Base-by-base conservation (phyloP, 2,888 invertebrate genomes). In the Drosophila paramelanica region DNA sequence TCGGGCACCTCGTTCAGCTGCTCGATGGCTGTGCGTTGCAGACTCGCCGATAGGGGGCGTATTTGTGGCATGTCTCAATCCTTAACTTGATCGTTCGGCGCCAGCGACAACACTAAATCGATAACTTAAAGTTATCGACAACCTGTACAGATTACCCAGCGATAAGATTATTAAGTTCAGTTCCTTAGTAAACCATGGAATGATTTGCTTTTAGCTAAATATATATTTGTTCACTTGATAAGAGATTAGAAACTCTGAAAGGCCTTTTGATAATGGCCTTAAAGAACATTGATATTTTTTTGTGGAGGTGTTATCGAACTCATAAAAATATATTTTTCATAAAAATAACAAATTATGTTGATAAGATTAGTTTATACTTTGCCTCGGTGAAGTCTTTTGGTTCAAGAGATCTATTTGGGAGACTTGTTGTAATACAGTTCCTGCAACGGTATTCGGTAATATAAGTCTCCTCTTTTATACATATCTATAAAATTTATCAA, bases 1-100 rank as follows among this genome's bases (percentile, higher is more conserved):
- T 71, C 72, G 0, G 93, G 93, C 73, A 91, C 92, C 86, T 94
- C 94, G 67, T 93, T 91, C 14, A 94, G 74, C 75, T 93, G 93
- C 20, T 90, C 87, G 43, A 88, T 90, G 2, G 94, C 94, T 33
- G 90, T 86, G 62, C 88, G 85, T 69, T 89, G 89, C 11, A 92
- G 67, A 1, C 60, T 71, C 6, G 66, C 71, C 43, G 78, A 41
- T 38, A 92, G 51, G 6, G 90, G 81, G 42, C 91, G 85, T 64
- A 91, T 75, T 52, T 87, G 66, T 8, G 76, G 56, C 83, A 81
- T 82, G 7, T 42, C 11, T 31, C 10, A 8, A 31, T 0, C 31
- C 3, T 2, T 31, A 42, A 46, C 58, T 71, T 45, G 11, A n/a
- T n/a, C 41, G 49, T 33, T 46, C 6, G 38, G 7, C 42, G 45